Percentiles rank a stretch among this genome's conserved stretches.
Evolutionary conservation across 1,140 invertebrate species (phyloP).

Genomic region (Amphibalanus amphitrite): DNA sequence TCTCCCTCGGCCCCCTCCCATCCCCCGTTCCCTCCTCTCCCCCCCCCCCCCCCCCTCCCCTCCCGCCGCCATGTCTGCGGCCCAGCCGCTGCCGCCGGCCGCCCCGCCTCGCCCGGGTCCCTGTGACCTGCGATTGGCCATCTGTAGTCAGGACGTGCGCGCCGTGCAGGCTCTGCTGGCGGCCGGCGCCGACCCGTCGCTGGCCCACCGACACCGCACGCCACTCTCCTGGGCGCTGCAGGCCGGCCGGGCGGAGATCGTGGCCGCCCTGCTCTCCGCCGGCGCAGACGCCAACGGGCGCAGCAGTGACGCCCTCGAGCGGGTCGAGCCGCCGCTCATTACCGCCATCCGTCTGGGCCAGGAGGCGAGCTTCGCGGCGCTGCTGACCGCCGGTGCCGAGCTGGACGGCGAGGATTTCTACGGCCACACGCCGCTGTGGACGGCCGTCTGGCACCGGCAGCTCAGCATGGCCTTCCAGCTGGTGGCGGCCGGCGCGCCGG

Average conservation of each 20-base stretch:
- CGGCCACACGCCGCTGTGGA: background rate
- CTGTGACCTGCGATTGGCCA: background rate
- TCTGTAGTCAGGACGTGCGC: background rate
- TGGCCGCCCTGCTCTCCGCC: background rate
- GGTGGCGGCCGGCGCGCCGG: background rate
- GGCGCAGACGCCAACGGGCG: background rate
- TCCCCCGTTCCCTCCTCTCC: too few species aligned
- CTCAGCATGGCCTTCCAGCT: background rate
- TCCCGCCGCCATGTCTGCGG: too few species aligned
- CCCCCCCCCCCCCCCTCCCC: too few species aligned
- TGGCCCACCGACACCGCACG: background rate
- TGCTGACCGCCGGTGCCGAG: background rate
- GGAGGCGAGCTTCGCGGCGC: background rate
- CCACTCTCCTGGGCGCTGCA: background rate
- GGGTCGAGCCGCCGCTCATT: background rate
- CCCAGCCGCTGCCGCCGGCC: background rate
- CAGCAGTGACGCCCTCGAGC: background rate
- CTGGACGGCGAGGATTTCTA: background rate
- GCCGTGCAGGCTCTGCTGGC: background rate
- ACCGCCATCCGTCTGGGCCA: background rate
- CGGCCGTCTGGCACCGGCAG: background rate
- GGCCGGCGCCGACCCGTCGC: background rate
- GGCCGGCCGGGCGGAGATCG: background rate
- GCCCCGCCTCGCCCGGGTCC: too few species aligned
- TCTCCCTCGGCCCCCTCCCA: too few species aligned